Base-by-base conservation (phyloP, 2,113 vertebrate species). In the Salminus brasiliensis region DNA sequence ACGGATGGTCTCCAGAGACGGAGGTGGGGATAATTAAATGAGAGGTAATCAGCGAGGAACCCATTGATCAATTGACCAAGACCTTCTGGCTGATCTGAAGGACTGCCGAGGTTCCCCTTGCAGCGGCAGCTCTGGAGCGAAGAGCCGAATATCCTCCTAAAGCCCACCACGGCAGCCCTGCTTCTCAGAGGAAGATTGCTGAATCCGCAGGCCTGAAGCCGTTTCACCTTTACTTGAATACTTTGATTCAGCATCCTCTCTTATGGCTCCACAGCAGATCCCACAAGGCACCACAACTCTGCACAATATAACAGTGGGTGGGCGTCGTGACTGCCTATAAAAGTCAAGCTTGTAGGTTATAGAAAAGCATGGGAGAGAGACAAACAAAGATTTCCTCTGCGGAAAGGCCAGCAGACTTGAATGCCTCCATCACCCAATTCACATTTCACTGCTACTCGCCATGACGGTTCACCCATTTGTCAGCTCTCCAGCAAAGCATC, bases 401-500 rank as follows among this genome's bases (percentile, higher is more conserved):
- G 29, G 18, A 21, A 36, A 59, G 29, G 45, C 74, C n/a, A 43
- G n/a, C 21, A 25, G 66, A 47, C 77, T 80, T 57, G 59, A 83
- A 81, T 63, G 65, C 57, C 39, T 82, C 78, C 82, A 82, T 83
- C 81, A 55, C 65, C 23, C 25, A 12, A 52, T 66, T 66, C 59
- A 13, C 36, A 62, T 78, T 67, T 53, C 53, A 74, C 59, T 59
- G 47, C 36, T 23, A 18, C 59, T 78, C 74, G 74, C 81, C 18
- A 29, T 72, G 57, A 76, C 82, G 66, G 82, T 68, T 65, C 76
- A 13, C 70, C 57, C 63, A 39, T 79, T 80, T 81, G 72, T 86
- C 73, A 66, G 79, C 41, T 62, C 49, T 53, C 65, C 70, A 59
- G 72, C 53, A 79, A 77, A 80, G 81, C 81, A 72, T 67, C 16